Evolutionary conservation across 2,888 invertebrate genomes (phyloP).

Genomic region (Hyles lineata): DNA sequence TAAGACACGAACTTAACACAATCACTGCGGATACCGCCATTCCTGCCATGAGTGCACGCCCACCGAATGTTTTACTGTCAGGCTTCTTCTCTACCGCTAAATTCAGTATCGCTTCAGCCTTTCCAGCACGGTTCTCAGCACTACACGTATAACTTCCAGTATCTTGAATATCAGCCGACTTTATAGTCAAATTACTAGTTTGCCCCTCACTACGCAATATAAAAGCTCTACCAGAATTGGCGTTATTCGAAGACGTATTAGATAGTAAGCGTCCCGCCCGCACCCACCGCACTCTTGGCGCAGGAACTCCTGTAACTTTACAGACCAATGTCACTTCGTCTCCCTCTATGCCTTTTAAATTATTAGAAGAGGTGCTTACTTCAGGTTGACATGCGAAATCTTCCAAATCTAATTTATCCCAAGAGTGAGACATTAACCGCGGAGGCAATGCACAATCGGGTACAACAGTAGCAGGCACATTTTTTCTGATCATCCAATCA

Average conservation of each 20-base stretch:
- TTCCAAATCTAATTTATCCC: slow-evolving; percentile 91
- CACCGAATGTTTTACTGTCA: slow-evolving; percentile 85
- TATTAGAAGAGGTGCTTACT: slow-evolving; percentile 85
- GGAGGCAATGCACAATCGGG: slow-evolving; percentile 89
- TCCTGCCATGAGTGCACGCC: slow-evolving; percentile 87
- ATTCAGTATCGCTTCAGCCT: slow-evolving; percentile 89
- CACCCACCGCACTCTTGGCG: slow-evolving; percentile 90
- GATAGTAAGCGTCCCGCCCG: slow-evolving; percentile 89
- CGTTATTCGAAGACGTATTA: slow-evolving; percentile 79
- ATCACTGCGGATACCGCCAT: slow-evolving; percentile 88
- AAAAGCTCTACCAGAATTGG: slow-evolving; percentile 85
- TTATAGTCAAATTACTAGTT: slow-evolving; percentile 90
- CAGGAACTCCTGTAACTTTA: slow-evolving; percentile 88
- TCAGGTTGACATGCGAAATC: slow-evolving; percentile 92
- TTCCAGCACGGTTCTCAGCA: slow-evolving; percentile 92
- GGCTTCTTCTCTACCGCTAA: slow-evolving; percentile 88
- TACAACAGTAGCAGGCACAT: slow-evolving; percentile 88
- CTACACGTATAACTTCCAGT: slow-evolving; percentile 91
- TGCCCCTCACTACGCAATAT: slow-evolving; percentile 87
- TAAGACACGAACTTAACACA: slow-evolving; percentile 87
- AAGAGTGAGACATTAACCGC: slow-evolving; percentile 86
- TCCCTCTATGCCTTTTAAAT: slow-evolving; percentile 88
- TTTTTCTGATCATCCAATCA: slow-evolving; percentile 91
- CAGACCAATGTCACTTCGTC: slow-evolving; percentile 90
- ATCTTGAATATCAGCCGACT: slow-evolving; percentile 89